Evolutionary conservation across 2,888 invertebrate genomes (phyloP).

Genomic region (Troglohyphantes excavatus): DNA sequence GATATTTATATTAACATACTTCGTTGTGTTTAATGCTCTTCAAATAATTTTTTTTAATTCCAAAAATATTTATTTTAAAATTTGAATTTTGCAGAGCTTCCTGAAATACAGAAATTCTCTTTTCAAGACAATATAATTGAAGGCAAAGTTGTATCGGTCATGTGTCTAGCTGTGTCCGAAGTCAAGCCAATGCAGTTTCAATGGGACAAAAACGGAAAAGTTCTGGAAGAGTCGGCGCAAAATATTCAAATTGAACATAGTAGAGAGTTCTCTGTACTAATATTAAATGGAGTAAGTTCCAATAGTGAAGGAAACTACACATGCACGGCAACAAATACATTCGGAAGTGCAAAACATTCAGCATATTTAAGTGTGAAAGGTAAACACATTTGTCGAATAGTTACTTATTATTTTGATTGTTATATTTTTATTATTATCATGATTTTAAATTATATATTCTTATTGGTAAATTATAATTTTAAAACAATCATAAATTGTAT

Average conservation of each 20-base stretch:
- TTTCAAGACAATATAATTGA: constrained; percentile 69
- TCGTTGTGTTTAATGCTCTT: too few relatives aligned
- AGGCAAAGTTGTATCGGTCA: constrained; percentile 65
- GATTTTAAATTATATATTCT: too few relatives aligned
- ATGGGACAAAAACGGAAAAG: constrained; percentile 59
- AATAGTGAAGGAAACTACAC: constrained; percentile 78
- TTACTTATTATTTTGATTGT: too few relatives aligned
- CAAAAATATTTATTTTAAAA: background rate
- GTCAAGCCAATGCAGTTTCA: constrained; percentile 46
- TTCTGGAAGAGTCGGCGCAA: background rate
- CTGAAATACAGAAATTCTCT: constrained; percentile 68
- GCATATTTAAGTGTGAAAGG: constrained; percentile 67
- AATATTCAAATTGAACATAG: constrained; percentile 58
- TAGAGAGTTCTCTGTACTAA: constrained; percentile 48
- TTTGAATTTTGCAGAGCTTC: constrained; percentile 33
- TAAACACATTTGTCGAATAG: too few relatives aligned
- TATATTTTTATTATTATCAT: too few relatives aligned
- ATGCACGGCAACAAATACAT: constrained; percentile 67
- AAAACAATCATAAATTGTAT: too few relatives aligned
- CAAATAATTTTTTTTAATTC: background rate
- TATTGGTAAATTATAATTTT: too few relatives aligned
- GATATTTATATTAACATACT: too few relatives aligned
- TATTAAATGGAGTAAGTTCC: constrained; percentile 44
- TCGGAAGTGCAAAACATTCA: constrained; percentile 59
- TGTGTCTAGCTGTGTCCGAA: constrained; percentile 53